These are phyloP conservation scores for Drosophila atripex DNA, from an alignment of 2,888 invertebrate species.

Conservation along the genomic window DNA sequence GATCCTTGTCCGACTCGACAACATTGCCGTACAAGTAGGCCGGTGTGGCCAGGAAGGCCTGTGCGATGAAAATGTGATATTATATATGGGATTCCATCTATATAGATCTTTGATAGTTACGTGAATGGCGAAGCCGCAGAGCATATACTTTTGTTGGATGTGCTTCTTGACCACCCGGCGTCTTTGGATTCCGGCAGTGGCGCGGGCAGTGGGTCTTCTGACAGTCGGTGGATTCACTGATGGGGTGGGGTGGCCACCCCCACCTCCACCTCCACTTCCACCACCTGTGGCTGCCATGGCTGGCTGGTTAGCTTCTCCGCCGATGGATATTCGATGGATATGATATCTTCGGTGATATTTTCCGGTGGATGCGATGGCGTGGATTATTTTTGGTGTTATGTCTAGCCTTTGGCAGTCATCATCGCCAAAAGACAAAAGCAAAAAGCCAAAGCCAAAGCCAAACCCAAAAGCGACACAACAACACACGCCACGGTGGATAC, in stretches of 20 bases:
- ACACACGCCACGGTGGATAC: conserved; percentile 35
- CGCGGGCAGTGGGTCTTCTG: conserved; percentile 76
- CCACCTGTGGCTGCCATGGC: conserved; percentile 34
- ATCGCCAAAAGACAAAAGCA: conserved; percentile 56
- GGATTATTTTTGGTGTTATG: conserved; percentile 54
- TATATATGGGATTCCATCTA: background rate
- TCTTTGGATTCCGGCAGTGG: conserved; percentile 81
- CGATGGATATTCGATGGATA: no score
- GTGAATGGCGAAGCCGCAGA: conserved; percentile 84
- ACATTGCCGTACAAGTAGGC: conserved; percentile 83
- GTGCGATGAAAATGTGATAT: background rate
- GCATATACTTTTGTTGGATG: conserved; percentile 84
- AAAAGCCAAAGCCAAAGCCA: conserved; percentile 27
- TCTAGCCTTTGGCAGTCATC: conserved; percentile 71
- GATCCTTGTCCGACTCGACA: conserved; percentile 83
- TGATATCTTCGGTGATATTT: no score
- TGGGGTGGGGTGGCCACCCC: conserved; percentile 8
- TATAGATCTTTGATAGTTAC: conserved; percentile 66
- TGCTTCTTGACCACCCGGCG: conserved; percentile 83
- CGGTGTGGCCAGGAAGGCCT: conserved; percentile 83
- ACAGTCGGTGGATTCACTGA: conserved; percentile 29
- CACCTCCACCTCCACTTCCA: conserved; percentile 13
- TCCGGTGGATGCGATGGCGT: conserved; percentile 30
- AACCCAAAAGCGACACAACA: conserved; percentile 42
- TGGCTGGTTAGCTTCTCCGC: no score